These are phyloP conservation scores for Ficedula albicollis DNA, from an alignment of 2,797 vertebrate species.

Conservation along the genomic window DNA sequence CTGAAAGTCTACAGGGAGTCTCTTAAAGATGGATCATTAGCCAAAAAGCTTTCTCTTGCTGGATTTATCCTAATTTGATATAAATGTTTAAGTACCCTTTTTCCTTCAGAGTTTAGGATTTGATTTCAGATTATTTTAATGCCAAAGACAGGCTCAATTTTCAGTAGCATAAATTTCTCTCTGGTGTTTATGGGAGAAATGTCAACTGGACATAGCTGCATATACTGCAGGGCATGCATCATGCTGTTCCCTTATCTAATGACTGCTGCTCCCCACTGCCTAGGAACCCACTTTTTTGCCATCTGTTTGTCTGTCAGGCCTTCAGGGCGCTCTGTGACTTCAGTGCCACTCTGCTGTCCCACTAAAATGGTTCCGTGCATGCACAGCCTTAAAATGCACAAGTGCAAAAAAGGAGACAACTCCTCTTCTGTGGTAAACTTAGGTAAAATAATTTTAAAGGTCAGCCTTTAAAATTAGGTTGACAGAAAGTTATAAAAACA, in stretches of 20 bases:
- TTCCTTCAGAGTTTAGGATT: neutral
- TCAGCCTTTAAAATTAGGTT: neutral
- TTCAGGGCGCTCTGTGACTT: neutral
- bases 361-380: neutral
- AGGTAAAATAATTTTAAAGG: neutral
- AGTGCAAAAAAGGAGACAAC: neutral
- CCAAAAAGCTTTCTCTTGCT: neutral
- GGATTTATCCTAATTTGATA: neutral
- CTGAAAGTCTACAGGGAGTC: neutral
- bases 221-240: neutral
- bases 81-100: neutral
- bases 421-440: neutral
- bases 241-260: neutral
- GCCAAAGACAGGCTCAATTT: neutral
- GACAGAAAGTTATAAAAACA: neutral
- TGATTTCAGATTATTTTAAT: neutral
- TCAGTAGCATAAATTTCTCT: neutral
- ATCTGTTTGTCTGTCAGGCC: neutral
- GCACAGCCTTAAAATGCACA: neutral
- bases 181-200: neutral
- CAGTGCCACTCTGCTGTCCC: neutral
- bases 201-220: neutral
- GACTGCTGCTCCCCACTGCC: neutral
- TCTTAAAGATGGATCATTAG: neutral
- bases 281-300: neutral